A percentile compares a stretch with the other conserved stretches of the same genome.
phyloP scores from a whole-genome alignment of 2,888 invertebrate genomes.

The Scelioninae gen. 1 region DNA sequence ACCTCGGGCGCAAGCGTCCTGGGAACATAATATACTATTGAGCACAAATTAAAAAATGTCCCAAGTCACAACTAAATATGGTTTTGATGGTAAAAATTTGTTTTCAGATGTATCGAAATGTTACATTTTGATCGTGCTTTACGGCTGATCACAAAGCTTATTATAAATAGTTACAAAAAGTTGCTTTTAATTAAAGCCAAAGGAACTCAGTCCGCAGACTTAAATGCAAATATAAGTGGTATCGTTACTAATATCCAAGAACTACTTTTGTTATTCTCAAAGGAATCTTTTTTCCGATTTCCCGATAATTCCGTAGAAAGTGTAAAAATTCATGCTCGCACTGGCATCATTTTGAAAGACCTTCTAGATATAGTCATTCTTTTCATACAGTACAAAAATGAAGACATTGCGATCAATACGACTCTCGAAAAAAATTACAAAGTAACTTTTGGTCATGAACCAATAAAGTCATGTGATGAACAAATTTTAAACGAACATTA shows the following conservation, averaged over 20 bases:
- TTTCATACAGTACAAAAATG: slow-evolving; percentile 70
- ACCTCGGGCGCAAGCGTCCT: too few relatives aligned
- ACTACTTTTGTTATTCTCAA: slow-evolving; percentile 72
- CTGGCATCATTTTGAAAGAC: slow-evolving; percentile 76
- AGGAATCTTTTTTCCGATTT: slow-evolving; percentile 70
- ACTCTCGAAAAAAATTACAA: slow-evolving; percentile 74
- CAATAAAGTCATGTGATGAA: slow-evolving; percentile 66
- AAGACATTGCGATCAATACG: slow-evolving; percentile 3
- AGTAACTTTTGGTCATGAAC: slow-evolving; percentile 76
- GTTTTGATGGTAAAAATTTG: too few relatives aligned
- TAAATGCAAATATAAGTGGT: slow-evolving; percentile 67
- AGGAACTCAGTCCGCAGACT: slow-evolving; percentile 73
- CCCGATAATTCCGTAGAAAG: slow-evolving; percentile 52
- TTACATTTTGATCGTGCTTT: slow-evolving; percentile 74
- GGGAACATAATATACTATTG: too few relatives aligned
- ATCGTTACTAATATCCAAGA: slow-evolving; percentile 75
- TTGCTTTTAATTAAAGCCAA: slow-evolving; percentile 68
- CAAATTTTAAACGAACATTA: slow-evolving; percentile 60
- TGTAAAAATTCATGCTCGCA: slow-evolving; percentile 66
- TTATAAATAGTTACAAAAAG: slow-evolving; percentile 74
- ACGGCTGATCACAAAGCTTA: slow-evolving; percentile 66
- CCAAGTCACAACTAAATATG: too few relatives aligned
- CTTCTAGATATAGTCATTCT: slow-evolving; percentile 71
- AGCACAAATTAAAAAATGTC: too few relatives aligned
- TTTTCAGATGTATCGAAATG: slow-evolving; percentile 73